Conservation (phyloP, 2,888 invertebrate genomes). For the Athalia circularis region DNA sequence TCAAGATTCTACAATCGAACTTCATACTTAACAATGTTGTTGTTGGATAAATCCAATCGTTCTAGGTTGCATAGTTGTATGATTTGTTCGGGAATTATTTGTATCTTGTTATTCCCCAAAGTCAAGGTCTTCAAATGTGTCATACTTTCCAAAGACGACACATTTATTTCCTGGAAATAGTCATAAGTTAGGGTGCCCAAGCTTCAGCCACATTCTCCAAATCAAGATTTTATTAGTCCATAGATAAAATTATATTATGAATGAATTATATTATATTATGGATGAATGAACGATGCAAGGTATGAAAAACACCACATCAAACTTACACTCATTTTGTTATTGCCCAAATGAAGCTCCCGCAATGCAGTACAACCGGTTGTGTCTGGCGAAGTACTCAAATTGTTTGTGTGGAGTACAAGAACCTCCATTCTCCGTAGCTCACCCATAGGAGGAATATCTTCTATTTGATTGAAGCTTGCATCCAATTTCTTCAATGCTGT, state of each 20-base stretch:
- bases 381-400: slow-evolving; percentile 84
- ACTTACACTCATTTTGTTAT: slow-evolving; percentile 85
- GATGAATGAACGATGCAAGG: background rate
- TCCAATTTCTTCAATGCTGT: slow-evolving; percentile 84
- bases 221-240: too few species aligned
- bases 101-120: slow-evolving; percentile 88
- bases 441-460: slow-evolving; percentile 81
- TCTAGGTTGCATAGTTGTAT: slow-evolving; percentile 84
- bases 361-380: slow-evolving; percentile 85
- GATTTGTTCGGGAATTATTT: slow-evolving; percentile 86
- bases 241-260: background rate
- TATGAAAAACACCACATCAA: slow-evolving; percentile 35
- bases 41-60: slow-evolving; percentile 90
- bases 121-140: slow-evolving; percentile 85
- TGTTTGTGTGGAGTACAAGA: slow-evolving; percentile 88
- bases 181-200: background rate
- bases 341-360: slow-evolving; percentile 88
- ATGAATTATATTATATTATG: too few species aligned
- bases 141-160: slow-evolving; percentile 83
- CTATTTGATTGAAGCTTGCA: slow-evolving; percentile 83
- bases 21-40: slow-evolving; percentile 77
- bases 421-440: slow-evolving; percentile 85
- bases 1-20: background rate
- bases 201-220: too few species aligned
- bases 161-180: slow-evolving; percentile 79